Percentiles rank a stretch among this genome's conserved stretches.
phyloP scores from a whole-genome alignment of 2,888 invertebrate species.

The Eupithecia abbreviata region DNA sequence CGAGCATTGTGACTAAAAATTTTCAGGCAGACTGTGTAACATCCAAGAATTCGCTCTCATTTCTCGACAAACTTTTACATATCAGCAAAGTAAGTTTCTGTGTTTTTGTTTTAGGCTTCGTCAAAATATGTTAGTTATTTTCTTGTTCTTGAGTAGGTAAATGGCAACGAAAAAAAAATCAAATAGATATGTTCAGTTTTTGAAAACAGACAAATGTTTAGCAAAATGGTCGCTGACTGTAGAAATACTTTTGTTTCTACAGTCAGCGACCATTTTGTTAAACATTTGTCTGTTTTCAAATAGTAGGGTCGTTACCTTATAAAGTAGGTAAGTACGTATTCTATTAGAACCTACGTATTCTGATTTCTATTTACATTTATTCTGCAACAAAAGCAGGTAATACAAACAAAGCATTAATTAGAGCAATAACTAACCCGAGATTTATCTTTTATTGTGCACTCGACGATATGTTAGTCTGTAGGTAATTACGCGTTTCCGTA shows the following conservation, averaged over 20 bases:
- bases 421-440: conserved; percentile 27
- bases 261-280: too few species aligned
- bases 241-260: too few species aligned
- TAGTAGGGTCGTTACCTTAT: too few species aligned
- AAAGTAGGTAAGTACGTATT: too few species aligned
- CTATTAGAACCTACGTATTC: background rate
- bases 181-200: too few species aligned
- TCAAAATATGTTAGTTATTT: conserved; percentile 29
- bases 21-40: conserved; percentile 1
- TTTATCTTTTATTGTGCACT: conserved; percentile 32
- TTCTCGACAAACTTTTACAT: conserved; percentile 49
- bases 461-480: conserved; percentile 41
- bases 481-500: conserved; percentile 24
- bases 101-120: conserved; percentile 43
- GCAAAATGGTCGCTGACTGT: too few species aligned
- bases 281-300: too few species aligned
- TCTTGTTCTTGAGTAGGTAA: background rate
- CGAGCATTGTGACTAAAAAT: background rate
- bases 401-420: conserved; percentile 27
- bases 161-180: too few species aligned
- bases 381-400: background rate
- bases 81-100: conserved; percentile 48
- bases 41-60: conserved; percentile 30
- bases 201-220: too few species aligned
- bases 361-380: background rate